Conservation (phyloP, 2,113 vertebrate genomes). For the Platysternon megacephalum region DNA sequence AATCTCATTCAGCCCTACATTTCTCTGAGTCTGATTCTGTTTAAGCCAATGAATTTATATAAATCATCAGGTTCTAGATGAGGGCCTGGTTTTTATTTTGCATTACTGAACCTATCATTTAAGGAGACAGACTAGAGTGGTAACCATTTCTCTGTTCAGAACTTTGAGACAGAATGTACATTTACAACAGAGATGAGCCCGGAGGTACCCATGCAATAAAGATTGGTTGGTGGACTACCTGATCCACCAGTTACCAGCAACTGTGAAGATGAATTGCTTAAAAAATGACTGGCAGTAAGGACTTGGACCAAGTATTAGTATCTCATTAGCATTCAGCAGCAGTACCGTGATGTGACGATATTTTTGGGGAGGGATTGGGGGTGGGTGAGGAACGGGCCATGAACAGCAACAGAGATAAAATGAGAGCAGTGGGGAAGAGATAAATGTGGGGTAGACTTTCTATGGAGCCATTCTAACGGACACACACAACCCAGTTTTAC, state of each 20-base stretch:
- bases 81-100: not conserved
- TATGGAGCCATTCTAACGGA: not conserved
- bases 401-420: not conserved
- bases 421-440: not conserved
- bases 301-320: not conserved
- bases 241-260: not conserved
- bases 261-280: constrained; percentile 24
- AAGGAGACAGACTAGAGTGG: not conserved
- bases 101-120: constrained; percentile 11
- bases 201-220: not conserved
- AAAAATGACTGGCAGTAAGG: not conserved
- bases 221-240: not conserved
- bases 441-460: not conserved
- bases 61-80: not conserved
- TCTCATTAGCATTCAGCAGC: constrained; percentile 2
- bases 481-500: not conserved
- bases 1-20: too few species aligned
- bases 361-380: not conserved
- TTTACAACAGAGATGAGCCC: not conserved
- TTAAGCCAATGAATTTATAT: not conserved
- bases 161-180: not conserved
- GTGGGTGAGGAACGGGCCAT: not conserved
- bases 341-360: not conserved
- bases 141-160: not conserved
- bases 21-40: not conserved